A percentile compares a stretch with the other conserved stretches of the same genome.
Evolutionary conservation across 2,888 invertebrate genomes (phyloP).

Genomic region (Magallana nippona): DNA sequence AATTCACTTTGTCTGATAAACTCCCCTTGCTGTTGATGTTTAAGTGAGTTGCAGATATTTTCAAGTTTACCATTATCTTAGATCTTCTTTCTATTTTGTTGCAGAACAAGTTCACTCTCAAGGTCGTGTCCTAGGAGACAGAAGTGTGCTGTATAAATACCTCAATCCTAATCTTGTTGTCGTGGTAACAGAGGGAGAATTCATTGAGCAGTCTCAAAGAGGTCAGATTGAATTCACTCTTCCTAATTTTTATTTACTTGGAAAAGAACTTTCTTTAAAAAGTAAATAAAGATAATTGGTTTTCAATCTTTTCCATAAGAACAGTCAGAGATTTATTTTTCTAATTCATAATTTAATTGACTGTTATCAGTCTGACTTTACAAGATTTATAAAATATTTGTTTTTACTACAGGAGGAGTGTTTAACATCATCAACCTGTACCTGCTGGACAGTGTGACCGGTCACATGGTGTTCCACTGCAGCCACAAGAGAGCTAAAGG

Average conservation of each 20-base stretch:
- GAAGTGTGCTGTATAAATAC: conserved; percentile 98
- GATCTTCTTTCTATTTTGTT: conserved; percentile 44
- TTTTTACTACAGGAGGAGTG: conserved; percentile 42
- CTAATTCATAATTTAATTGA: too few relatives aligned
- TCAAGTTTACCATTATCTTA: too few relatives aligned
- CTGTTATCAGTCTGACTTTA: background rate
- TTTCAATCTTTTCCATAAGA: too few relatives aligned
- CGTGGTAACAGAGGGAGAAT: conserved; percentile 88
- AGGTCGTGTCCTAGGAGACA: conserved; percentile 95
- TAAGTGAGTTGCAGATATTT: too few relatives aligned
- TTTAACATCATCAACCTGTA: conserved; percentile 86
- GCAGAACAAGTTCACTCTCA: conserved; percentile 90
- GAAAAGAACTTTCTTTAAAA: too few relatives aligned
- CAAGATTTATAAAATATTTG: background rate
- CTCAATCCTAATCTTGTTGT: conserved; percentile 97
- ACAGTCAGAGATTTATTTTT: too few relatives aligned
- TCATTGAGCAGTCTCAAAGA: conserved; percentile 77
- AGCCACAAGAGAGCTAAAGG: conserved; percentile 91
- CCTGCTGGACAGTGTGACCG: conserved; percentile 94
- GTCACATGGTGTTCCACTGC: conserved; percentile 90
- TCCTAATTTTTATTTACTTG: too few relatives aligned
- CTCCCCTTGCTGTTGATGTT: too few relatives aligned
- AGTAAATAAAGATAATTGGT: too few relatives aligned
- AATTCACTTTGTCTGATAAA: too few relatives aligned
- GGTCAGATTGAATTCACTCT: conserved; percentile 40